Conservation (phyloP, 2,797 vertebrate genomes). For the Sebastes hubbsi region DNA sequence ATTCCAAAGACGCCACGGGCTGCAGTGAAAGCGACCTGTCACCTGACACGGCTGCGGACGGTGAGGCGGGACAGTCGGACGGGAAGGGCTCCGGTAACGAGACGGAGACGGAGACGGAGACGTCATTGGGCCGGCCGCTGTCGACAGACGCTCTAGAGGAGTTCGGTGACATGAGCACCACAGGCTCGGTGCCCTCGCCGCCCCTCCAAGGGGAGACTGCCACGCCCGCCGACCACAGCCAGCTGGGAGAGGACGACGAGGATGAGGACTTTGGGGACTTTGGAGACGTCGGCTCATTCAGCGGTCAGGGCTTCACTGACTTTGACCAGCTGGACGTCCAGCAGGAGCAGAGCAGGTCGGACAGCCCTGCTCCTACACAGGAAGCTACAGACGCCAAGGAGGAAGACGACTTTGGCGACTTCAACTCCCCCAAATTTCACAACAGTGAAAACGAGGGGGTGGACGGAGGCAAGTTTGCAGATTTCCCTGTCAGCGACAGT, state of each 20-base stretch:
- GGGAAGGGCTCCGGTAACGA: constrained; percentile 66
- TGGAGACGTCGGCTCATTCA: constrained; percentile 72
- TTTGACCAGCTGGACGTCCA: constrained; percentile 64
- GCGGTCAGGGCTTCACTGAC: constrained; percentile 67
- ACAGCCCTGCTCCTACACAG: not conserved
- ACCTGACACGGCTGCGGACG: constrained; percentile 2
- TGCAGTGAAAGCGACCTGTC: constrained; percentile 24
- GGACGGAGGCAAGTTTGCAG: constrained; percentile 42
- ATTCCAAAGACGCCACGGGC: constrained; percentile 22
- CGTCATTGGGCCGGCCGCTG: constrained; percentile 71
- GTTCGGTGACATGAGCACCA: constrained; percentile 89
- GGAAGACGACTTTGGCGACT: constrained; percentile 87
- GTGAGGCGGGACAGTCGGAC: constrained; percentile 50
- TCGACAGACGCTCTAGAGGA: constrained; percentile 84
- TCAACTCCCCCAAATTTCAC: constrained; percentile 76
- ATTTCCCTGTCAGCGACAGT: constrained; percentile 87
- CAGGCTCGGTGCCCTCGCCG: constrained; percentile 74
- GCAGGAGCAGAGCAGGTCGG: not conserved
- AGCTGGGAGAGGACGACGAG: constrained; percentile 79
- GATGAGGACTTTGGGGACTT: constrained; percentile 82
- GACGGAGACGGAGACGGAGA: constrained; percentile 72
- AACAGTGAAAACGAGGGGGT: constrained; percentile 1
- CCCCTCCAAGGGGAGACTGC: constrained; percentile 75
- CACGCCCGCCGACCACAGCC: constrained; percentile 72
- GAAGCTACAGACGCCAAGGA: not conserved